Evolutionary conservation across 2,797 vertebrate species (phyloP).

Genomic region (Melanotaenia nigrans): DNA sequence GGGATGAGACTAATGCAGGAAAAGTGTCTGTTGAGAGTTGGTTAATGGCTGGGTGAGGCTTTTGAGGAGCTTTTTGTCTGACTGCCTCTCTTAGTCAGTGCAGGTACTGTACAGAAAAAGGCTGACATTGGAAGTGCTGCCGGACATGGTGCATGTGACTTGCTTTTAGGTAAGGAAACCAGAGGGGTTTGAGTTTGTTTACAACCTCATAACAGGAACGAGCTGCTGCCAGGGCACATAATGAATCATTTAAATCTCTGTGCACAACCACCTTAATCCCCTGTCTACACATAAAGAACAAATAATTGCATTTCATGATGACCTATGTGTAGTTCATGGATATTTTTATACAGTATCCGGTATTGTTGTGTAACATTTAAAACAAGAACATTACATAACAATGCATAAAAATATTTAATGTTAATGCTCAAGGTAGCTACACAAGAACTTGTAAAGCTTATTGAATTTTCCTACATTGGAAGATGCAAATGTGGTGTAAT

Average conservation of each 20-base stretch:
- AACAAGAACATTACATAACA: background rate
- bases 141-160: conserved; percentile 23
- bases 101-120: conserved; percentile 31
- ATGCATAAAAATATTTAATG: background rate
- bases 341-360: background rate
- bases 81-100: conserved; percentile 15
- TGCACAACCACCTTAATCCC: background rate
- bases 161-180: conserved; percentile 16
- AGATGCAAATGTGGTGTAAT: conserved; percentile 5
- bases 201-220: conserved; percentile 22
- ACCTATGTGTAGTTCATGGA: background rate
- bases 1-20: conserved; percentile 62
- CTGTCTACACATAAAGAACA: background rate
- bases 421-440: no score
- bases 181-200: conserved; percentile 22
- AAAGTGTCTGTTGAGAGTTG: conserved; percentile 57
- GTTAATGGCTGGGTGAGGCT: conserved; percentile 51
- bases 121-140: background rate
- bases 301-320: background rate
- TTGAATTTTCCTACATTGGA: background rate
- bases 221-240: conserved; percentile 31
- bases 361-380: background rate
- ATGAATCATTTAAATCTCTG: background rate
- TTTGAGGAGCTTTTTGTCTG: conserved; percentile 21
- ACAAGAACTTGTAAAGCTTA: no score